These are phyloP conservation scores for Anastrepha ludens DNA, from an alignment of 1,140 invertebrate genomes.

Conservation along the genomic window DNA sequence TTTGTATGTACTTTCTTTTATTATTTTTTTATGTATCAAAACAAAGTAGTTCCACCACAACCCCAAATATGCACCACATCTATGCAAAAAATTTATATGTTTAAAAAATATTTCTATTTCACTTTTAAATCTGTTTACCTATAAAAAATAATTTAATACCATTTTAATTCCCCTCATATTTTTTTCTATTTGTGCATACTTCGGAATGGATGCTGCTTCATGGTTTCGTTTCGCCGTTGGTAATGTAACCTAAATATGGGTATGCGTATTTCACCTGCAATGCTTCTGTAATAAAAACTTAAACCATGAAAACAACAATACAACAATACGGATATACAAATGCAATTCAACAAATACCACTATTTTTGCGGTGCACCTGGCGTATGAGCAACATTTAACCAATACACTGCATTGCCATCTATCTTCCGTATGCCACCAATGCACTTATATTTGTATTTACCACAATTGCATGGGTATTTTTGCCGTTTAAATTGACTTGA, in stretches of 20 bases:
- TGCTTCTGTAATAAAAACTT: background rate
- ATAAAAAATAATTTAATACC: background rate
- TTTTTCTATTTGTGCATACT: background rate
- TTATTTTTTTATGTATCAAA: too few relatives aligned
- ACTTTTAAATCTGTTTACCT: background rate
- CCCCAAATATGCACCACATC: too few relatives aligned
- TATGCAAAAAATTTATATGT: too few relatives aligned
- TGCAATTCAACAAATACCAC: slow-evolving; percentile 18
- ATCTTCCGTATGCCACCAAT: background rate
- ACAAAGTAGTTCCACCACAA: too few relatives aligned
- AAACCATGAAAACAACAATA: background rate
- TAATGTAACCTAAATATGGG: slow-evolving; percentile 24
- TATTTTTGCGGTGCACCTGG: background rate
- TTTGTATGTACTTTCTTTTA: too few relatives aligned
- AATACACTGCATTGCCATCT: slow-evolving; percentile 23
- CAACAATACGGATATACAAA: slow-evolving; percentile 10
- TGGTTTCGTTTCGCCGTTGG: slow-evolving; percentile 17
- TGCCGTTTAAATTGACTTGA: slow-evolving; percentile 41
- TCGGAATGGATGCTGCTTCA: background rate
- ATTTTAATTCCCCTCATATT: slow-evolving; percentile 8
- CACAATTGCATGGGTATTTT: slow-evolving; percentile 11
- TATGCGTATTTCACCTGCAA: slow-evolving; percentile 23
- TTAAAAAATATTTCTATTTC: background rate
- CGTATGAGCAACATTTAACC: slow-evolving; percentile 48
- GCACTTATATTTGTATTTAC: slow-evolving; percentile 13